Conservation (phyloP, 2,113 vertebrate genomes). For the Tragelaphus strepsiceros region DNA sequence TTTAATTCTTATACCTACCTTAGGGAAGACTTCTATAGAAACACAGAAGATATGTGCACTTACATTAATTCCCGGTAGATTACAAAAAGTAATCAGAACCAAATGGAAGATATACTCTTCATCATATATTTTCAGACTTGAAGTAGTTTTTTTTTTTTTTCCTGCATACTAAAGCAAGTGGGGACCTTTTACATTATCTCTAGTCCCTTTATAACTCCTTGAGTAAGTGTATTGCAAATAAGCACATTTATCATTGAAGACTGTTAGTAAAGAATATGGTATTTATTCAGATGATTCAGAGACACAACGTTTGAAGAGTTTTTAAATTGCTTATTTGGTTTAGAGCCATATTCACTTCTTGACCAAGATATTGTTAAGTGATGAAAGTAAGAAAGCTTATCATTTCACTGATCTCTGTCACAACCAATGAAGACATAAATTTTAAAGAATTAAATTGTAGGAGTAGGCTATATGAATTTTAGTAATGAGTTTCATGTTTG, state of each 20-base stretch:
- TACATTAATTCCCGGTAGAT: slow-evolving; percentile 61
- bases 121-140: slow-evolving; percentile 59
- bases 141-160: slow-evolving; percentile 29
- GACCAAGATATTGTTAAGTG: slow-evolving; percentile 38
- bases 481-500: slow-evolving; percentile 61
- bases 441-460: slow-evolving; percentile 55
- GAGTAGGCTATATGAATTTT: slow-evolving; percentile 42
- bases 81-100: slow-evolving; percentile 62
- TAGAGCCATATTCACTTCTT: slow-evolving; percentile 33
- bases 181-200: slow-evolving; percentile 55
- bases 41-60: slow-evolving; percentile 36
- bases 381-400: slow-evolving; percentile 48
- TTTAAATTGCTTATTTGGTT: slow-evolving; percentile 66
- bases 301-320: slow-evolving; percentile 47
- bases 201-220: slow-evolving; percentile 38
- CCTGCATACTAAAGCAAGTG: slow-evolving; percentile 42
- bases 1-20: slow-evolving; percentile 45
- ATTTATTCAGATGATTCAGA: slow-evolving; percentile 36
- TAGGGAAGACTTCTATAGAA: slow-evolving; percentile 13
- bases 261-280: slow-evolving; percentile 36
- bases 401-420: slow-evolving; percentile 41
- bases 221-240: slow-evolving; percentile 47
- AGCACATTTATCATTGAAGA: slow-evolving; percentile 63
- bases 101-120: slow-evolving; percentile 58
- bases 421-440: slow-evolving; percentile 47